These are phyloP conservation scores for Schrankia costaestrigalis DNA, from an alignment of 2,888 invertebrate species.

Conservation along the genomic window DNA sequence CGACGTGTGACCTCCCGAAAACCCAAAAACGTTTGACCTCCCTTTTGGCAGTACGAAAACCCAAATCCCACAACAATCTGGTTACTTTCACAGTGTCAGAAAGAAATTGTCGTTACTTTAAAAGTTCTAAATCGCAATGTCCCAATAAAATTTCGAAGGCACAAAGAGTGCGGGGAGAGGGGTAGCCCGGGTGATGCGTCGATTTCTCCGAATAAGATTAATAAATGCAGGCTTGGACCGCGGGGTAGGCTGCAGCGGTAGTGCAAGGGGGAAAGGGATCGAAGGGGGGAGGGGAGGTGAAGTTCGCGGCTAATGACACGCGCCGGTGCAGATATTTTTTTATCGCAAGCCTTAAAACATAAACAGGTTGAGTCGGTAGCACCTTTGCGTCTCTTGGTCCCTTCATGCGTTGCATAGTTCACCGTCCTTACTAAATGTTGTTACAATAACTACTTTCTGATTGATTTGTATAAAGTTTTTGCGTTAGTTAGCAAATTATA, in stretches of 20 bases:
- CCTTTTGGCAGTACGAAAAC: no score
- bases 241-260: no score
- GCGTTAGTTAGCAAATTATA: neutral
- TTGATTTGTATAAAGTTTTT: no score
- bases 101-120: no score
- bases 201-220: constrained; percentile 77
- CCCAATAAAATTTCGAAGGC: constrained; percentile 21
- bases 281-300: constrained; percentile 33
- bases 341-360: constrained; percentile 74
- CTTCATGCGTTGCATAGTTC: constrained; percentile 44
- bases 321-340: constrained; percentile 72
- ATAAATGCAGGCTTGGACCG: constrained; percentile 65
- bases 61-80: no score
- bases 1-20: no score
- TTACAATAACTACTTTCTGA: no score
- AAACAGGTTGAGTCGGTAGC: constrained; percentile 61
- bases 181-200: constrained; percentile 57
- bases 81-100: no score
- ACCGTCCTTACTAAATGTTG: constrained; percentile 36
- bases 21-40: no score
- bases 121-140: no score
- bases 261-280: constrained; percentile 29
- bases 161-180: constrained; percentile 17
- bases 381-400: constrained; percentile 12
- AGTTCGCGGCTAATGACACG: constrained; percentile 74